Evolutionary conservation across 2,113 vertebrate species (phyloP).

Genomic region (Dromiciops gliroides): DNA sequence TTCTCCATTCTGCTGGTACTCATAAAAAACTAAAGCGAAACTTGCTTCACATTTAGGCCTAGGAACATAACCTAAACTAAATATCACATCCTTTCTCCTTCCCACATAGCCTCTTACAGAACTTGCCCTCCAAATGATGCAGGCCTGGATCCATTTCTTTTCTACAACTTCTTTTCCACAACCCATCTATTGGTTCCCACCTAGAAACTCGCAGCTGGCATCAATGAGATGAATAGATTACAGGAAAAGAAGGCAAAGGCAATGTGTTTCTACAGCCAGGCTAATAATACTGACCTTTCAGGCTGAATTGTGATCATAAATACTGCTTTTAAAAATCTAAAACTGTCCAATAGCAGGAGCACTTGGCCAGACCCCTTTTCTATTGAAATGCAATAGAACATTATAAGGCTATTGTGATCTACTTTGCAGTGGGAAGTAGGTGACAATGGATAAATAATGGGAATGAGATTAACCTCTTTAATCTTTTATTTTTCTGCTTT

Average conservation of each 20-base stretch:
- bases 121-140: not conserved
- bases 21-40: not conserved
- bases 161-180: not conserved
- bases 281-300: not conserved
- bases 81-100: not conserved
- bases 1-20: slow-evolving; percentile 67
- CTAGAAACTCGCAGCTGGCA: not conserved
- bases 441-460: too few species aligned
- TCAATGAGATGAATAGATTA: not conserved
- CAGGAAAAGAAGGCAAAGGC: not conserved
- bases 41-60: not conserved
- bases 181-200: not conserved
- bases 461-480: not conserved
- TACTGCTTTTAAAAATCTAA: not conserved
- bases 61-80: not conserved
- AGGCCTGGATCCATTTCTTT: not conserved
- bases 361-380: not conserved
- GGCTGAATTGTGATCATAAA: not conserved
- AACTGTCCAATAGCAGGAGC: not conserved
- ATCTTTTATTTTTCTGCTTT: not conserved
- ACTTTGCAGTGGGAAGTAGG: not conserved
- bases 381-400: not conserved
- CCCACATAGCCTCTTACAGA: not conserved
- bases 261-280: not conserved
- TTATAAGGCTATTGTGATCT: not conserved